These are phyloP conservation scores for Pammene aurita DNA, from an alignment of 2,888 invertebrate species.

Conservation along the genomic window DNA sequence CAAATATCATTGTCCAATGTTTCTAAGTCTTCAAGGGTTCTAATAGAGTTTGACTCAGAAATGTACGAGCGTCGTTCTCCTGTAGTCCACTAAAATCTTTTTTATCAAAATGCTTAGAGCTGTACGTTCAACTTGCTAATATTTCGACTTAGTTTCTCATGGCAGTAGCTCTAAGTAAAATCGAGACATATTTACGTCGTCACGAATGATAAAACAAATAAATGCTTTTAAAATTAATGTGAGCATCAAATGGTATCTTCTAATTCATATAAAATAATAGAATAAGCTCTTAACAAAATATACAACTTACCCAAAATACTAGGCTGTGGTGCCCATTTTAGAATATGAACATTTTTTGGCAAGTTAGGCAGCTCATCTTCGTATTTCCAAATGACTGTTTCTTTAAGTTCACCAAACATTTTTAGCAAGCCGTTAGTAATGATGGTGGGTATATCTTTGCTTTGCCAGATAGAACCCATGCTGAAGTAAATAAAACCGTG, in stretches of 20 bases:
- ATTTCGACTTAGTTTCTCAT: no score
- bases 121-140: no score
- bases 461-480: slow-evolving; percentile 64
- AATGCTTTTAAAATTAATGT: no score
- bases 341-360: slow-evolving; percentile 55
- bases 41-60: no score
- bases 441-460: slow-evolving; percentile 56
- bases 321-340: slow-evolving; percentile 56
- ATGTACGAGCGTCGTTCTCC: no score
- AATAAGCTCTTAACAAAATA: background rate
- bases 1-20: no score
- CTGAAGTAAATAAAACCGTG: slow-evolving; percentile 72
- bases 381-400: slow-evolving; percentile 62
- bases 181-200: no score
- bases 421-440: slow-evolving; percentile 53
- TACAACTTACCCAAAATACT: slow-evolving; percentile 50
- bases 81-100: no score
- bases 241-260: background rate
- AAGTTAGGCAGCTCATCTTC: slow-evolving; percentile 49
- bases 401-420: slow-evolving; percentile 56
- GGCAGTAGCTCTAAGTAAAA: no score
- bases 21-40: no score
- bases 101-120: no score
- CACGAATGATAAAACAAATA: no score
- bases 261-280: background rate